Evolutionary conservation across 2,888 invertebrate species (phyloP).

Genomic region (Thysanoteuthis rhombus): DNA sequence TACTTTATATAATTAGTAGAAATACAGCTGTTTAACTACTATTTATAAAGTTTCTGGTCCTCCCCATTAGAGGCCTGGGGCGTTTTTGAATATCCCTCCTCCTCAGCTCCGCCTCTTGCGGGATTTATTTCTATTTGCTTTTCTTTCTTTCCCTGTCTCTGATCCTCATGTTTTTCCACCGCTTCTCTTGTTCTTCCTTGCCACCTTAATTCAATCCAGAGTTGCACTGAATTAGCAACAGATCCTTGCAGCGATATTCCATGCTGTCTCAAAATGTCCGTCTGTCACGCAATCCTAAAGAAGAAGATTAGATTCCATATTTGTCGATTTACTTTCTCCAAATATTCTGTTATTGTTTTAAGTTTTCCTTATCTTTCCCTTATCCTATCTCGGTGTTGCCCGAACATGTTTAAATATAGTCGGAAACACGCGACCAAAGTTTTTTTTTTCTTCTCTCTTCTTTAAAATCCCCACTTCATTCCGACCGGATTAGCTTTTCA

Average conservation of each 20-base stretch:
- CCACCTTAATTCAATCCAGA: neutral
- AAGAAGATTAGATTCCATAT: neutral
- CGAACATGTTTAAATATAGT: conserved; percentile 12
- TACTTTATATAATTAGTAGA: too few species aligned
- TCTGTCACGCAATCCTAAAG: neutral
- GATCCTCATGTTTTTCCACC: neutral
- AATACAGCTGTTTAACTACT: too few species aligned
- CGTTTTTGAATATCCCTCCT: too few species aligned
- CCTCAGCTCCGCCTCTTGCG: too few species aligned
- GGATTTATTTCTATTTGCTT: neutral
- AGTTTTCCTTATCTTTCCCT: neutral
- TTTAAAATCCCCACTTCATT: neutral
- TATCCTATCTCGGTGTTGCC: neutral
- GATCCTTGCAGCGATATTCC: neutral
- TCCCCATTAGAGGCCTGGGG: too few species aligned
- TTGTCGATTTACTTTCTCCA: neutral
- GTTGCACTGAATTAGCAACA: neutral
- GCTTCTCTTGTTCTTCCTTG: neutral
- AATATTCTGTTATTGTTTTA: neutral
- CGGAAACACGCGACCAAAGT: neutral
- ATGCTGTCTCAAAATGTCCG: neutral
- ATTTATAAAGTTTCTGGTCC: too few species aligned
- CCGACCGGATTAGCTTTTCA: neutral
- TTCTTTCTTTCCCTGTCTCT: neutral
- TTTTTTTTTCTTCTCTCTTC: neutral